Conservation (phyloP, 2,797 vertebrate genomes). For the Menidia menidia region DNA sequence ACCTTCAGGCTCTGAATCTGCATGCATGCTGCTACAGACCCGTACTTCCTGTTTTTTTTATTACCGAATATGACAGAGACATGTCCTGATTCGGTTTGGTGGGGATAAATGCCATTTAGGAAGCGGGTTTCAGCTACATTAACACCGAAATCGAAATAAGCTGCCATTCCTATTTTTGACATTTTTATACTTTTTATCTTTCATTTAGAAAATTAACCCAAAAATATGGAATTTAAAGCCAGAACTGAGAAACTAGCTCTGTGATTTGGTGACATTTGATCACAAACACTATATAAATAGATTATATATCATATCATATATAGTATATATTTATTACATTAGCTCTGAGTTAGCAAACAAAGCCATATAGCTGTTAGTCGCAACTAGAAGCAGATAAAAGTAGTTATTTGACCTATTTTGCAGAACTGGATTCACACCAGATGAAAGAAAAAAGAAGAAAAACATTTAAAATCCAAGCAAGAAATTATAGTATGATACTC, state of each 20-base stretch:
- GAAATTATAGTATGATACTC: neutral
- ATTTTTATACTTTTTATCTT: too few species aligned
- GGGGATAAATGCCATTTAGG: slow-evolving; percentile 51
- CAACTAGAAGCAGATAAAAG: neutral
- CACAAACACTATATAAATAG: neutral
- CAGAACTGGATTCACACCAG: too few species aligned
- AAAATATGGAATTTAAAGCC: too few species aligned
- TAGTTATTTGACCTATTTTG: too few species aligned
- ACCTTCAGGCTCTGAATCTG: slow-evolving; percentile 53
- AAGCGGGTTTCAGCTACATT: slow-evolving; percentile 27
- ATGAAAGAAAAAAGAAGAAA: too few species aligned
- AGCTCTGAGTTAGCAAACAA: neutral
- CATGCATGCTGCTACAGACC: slow-evolving; percentile 32
- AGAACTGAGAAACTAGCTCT: neutral
- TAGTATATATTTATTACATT: neutral
- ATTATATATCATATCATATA: too few species aligned
- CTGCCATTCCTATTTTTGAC: neutral
- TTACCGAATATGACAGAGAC: slow-evolving; percentile 45
- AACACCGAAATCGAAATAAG: slow-evolving; percentile 9
- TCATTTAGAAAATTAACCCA: too few species aligned
- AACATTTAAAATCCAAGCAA: too few species aligned
- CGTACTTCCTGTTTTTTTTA: slow-evolving; percentile 45
- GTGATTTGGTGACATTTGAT: neutral
- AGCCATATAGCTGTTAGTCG: neutral
- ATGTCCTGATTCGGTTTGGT: slow-evolving; percentile 23